phyloP scores from a whole-genome alignment of 2,797 vertebrate species.

The Pangasius mekongensis region DNA sequence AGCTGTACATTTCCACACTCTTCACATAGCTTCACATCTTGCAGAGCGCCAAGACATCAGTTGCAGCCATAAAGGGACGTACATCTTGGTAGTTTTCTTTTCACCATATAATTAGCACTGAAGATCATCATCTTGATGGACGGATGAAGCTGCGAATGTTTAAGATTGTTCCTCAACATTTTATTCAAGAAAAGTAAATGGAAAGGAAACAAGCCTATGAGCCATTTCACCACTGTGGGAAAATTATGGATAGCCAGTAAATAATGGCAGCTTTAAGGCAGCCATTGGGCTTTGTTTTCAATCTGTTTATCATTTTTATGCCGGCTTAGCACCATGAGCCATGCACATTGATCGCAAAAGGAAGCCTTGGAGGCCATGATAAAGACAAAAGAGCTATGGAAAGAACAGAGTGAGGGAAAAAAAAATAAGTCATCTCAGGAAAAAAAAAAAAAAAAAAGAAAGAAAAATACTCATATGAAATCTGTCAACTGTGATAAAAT shows the following conservation, averaged over 20 bases:
- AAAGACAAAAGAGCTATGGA: constrained; percentile 43
- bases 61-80: neutral
- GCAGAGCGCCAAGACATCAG: neutral
- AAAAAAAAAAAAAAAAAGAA: neutral
- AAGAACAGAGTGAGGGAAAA: constrained; percentile 10
- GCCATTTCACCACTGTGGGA: constrained; percentile 19
- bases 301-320: constrained; percentile 59
- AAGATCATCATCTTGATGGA: too few species aligned
- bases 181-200: constrained; percentile 5
- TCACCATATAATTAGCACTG: neutral
- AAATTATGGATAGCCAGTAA: constrained; percentile 42
- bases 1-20: neutral
- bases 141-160: neutral
- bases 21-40: neutral
- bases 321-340: constrained; percentile 47
- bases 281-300: constrained; percentile 38
- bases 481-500: neutral
- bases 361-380: constrained; percentile 54
- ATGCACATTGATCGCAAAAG: constrained; percentile 61
- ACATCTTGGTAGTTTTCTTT: neutral
- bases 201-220: constrained; percentile 13
- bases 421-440: constrained; percentile 17
- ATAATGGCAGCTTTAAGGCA: constrained; percentile 37
- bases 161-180: neutral
- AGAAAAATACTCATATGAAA: constrained; percentile 18